A percentile compares a stretch with the other conserved stretches of the same genome.
phyloP scores from a whole-genome alignment of 2,888 invertebrate genomes.

The Cerastis leucographa region DNA sequence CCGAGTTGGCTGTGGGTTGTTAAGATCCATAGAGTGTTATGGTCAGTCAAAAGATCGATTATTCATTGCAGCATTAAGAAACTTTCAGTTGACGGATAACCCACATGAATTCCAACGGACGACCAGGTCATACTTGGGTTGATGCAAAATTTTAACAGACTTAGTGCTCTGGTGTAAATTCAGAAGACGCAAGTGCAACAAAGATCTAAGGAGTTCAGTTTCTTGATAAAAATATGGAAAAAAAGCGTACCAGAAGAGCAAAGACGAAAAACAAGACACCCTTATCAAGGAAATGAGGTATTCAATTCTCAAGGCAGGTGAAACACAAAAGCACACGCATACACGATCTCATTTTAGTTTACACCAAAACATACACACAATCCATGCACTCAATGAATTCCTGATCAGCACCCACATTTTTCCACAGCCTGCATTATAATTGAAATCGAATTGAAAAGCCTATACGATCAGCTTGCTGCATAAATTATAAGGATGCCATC shows the following conservation, averaged over 20 bases:
- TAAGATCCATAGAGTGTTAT: too few species aligned
- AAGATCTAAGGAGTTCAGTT: background rate
- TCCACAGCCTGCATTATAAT: slow-evolving; percentile 16
- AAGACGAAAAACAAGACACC: background rate
- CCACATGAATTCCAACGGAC: background rate
- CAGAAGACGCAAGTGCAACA: background rate
- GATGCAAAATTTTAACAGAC: background rate
- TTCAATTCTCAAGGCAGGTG: background rate
- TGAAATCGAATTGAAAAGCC: slow-evolving; percentile 34
- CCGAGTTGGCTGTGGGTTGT: too few species aligned
- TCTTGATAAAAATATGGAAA: background rate
- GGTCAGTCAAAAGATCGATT: too few species aligned
- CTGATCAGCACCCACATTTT: slow-evolving; percentile 48
- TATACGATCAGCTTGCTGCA: slow-evolving; percentile 40
- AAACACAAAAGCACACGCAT: background rate
- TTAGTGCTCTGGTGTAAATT: background rate
- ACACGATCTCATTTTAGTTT: too few species aligned
- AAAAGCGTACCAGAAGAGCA: background rate
- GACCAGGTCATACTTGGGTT: background rate
- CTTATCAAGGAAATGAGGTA: background rate
- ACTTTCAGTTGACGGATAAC: background rate
- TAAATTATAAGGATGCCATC: slow-evolving; percentile 54
- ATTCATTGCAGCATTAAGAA: background rate
- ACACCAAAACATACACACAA: background rate
- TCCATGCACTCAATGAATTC: background rate